These are phyloP conservation scores for Drosophila triauraria DNA, from an alignment of 1,140 invertebrate genomes.

Conservation along the genomic window DNA sequence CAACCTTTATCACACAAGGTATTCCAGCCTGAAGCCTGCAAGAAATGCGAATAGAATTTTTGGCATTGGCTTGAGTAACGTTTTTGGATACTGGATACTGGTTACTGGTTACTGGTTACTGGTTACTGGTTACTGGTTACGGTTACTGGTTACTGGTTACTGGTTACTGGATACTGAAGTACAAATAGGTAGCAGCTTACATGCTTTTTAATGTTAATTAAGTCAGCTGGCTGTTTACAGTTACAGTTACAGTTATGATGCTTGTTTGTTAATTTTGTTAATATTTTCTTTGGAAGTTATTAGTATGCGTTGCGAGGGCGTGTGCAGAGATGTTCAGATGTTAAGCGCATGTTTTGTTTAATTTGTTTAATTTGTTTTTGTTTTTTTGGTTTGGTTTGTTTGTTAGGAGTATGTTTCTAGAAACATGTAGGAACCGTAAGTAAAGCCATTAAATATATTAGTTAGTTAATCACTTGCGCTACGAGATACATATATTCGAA, in stretches of 20 bases:
- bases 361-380: not conserved
- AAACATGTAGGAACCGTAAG: constrained; percentile 32
- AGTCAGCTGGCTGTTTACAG: constrained; percentile 49
- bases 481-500: constrained; percentile 24
- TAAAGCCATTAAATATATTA: constrained; percentile 52
- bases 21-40: constrained; percentile 84
- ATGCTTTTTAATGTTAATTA: constrained; percentile 56
- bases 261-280: constrained; percentile 4
- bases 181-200: constrained; percentile 51
- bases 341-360: constrained; percentile 9
- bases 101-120: constrained; percentile 26
- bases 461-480: constrained; percentile 40
- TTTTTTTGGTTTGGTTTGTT: constrained; percentile 14
- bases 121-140: constrained; percentile 11
- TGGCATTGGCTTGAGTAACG: constrained; percentile 66
- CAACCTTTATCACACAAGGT: constrained; percentile 84
- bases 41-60: constrained; percentile 78
- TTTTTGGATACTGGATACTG: constrained; percentile 26
- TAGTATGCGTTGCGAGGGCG: constrained; percentile 9
- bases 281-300: constrained; percentile 9
- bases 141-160: constrained; percentile 5
- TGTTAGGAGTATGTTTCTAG: constrained; percentile 31
- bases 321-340: constrained; percentile 9
- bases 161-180: constrained; percentile 51
- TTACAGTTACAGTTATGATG: constrained; percentile 29